Base-by-base conservation (phyloP, 2,888 invertebrate genomes). In the Diaperis boleti region DNA sequence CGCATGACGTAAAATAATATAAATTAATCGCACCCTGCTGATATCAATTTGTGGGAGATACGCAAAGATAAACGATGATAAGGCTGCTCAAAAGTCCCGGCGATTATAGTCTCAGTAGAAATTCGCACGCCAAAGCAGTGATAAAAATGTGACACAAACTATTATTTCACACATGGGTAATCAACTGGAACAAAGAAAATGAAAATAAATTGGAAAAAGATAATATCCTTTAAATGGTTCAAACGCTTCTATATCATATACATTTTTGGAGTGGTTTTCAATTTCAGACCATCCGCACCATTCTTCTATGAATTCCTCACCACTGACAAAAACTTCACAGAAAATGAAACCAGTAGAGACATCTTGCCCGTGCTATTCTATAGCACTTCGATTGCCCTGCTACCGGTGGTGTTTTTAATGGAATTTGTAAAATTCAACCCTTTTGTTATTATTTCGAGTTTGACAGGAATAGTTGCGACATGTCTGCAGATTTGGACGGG, bases 401-500 rank as follows among this genome's bases (percentile, higher is more conserved):
- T 61, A 7, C 54, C 54, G 4, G 45, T 61, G 8, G 15, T 26
- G 7, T 10, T 61, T 11, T 26, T 61, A 0, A 47, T 31, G 37
- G 61, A 54, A 15, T 54, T 35, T 18, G 35, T 35, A 1, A 54
- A 47, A 18, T 61, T 15, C 14, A 54, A 45, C 7, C 54, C 54
- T 1, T 18, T 61, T 8, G 14, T 54, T n/a, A 29, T 61, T 7
- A 54, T 47, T 17, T 45, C 31, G 1, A 7, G 18, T 7, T 8
- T 37, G 3, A 15, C 45, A 17, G 39, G 61, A 17, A 10, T 61
- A 11, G n/a, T 55, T 8, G 26, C 54, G 11, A 54, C 42, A 14
- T 45, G 54, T 37, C 33, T 61, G 11, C 39, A 20, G 11, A 55
- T 61, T 45, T 61, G 61, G 61, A 47, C 54, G 4, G 37, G 39